Evolutionary conservation across 2,888 invertebrate species (phyloP).

Genomic region (Litoditis marina): DNA sequence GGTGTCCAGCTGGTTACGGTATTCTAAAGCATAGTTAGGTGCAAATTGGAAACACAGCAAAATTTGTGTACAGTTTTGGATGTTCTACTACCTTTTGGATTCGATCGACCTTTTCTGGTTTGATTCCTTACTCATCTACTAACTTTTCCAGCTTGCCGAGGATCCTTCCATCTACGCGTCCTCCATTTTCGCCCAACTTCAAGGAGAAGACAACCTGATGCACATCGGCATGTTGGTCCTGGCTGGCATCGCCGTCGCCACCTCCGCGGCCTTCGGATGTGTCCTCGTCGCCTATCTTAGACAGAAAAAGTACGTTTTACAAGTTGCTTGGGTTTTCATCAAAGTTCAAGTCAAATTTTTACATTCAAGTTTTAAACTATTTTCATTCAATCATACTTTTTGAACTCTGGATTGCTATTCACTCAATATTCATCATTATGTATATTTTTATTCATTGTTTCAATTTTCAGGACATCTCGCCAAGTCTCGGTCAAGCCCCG

Average conservation of each 20-base stretch:
- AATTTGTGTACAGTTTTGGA: too few relatives aligned
- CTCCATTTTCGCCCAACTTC: slow-evolving; percentile 15
- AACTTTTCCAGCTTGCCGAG: slow-evolving; percentile 20
- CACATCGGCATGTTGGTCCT: slow-evolving; percentile 38
- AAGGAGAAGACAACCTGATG: slow-evolving; percentile 30
- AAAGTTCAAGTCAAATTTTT: background rate
- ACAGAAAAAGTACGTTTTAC: slow-evolving; percentile 27
- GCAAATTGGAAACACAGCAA: too few relatives aligned
- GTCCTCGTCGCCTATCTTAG: slow-evolving; percentile 37
- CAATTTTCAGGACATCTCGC: background rate
- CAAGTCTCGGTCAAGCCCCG: slow-evolving; percentile 24
- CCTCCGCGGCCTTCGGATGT: slow-evolving; percentile 35
- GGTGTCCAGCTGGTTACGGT: too few relatives aligned
- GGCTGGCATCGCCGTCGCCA: slow-evolving; percentile 35
- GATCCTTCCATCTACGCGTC: slow-evolving; percentile 12
- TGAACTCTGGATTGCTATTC: background rate
- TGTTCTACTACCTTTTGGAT: too few relatives aligned
- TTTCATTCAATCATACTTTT: background rate
- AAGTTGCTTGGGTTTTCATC: too few relatives aligned
- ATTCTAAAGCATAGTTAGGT: too few relatives aligned
- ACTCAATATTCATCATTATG: background rate
- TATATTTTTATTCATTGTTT: background rate
- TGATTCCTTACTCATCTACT: background rate
- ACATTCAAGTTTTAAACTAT: background rate
- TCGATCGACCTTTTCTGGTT: too few relatives aligned